Base-by-base conservation (phyloP, 1,140 invertebrate genomes). In the Drosophila kepulauana region DNA sequence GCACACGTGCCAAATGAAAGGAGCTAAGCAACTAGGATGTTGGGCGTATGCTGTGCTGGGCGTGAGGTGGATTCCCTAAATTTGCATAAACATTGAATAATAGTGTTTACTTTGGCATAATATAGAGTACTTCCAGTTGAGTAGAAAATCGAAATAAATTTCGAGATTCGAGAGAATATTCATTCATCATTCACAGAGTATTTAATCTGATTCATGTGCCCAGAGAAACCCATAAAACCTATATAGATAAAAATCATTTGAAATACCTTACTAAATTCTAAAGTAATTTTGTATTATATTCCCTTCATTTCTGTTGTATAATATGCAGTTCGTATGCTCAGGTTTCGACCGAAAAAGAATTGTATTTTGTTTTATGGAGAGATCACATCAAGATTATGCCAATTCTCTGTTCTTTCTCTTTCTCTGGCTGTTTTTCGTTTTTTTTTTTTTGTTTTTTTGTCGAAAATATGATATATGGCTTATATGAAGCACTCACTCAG, bases 1-100 rank as follows among this genome's bases (percentile, higher is more conserved):
- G 85, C 85, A 81, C 85, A 88, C 85, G 85, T 89, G 85, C 85
- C 85, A 88, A 78, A 75, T 81, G 76, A 89, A 69, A 79, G 80
- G 71, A 78, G 28, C 46, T 46, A 10, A 25, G 7, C 35, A 38
- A 0, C 35, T 38, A 28, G 13, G 43, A 48, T 63, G 57, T 46
- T 59, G 16, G 33, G 70, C 64, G 57, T 70, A 51, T 30, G 2
- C 13, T 8, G 35, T 56, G 51, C 30, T n/a, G 54, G 64, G 84
- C 84, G 85, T 84, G 59, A 70, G 85, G 70, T 51, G 63, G n/a
- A 76, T 49, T 30, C 16, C 45, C 10, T 8, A 35, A 43, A 58
- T 72, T 72, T 72, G 62, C 61, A 76, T 76, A 72, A 61, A 66
- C 11, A 61, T 46, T 57, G 48, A 38, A 38, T 38, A 10, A 38